Percentiles rank a stretch among this genome's conserved stretches.
Evolutionary conservation across 2,113 vertebrate genomes (phyloP).

Genomic region (Callocephalon fimbriatum): DNA sequence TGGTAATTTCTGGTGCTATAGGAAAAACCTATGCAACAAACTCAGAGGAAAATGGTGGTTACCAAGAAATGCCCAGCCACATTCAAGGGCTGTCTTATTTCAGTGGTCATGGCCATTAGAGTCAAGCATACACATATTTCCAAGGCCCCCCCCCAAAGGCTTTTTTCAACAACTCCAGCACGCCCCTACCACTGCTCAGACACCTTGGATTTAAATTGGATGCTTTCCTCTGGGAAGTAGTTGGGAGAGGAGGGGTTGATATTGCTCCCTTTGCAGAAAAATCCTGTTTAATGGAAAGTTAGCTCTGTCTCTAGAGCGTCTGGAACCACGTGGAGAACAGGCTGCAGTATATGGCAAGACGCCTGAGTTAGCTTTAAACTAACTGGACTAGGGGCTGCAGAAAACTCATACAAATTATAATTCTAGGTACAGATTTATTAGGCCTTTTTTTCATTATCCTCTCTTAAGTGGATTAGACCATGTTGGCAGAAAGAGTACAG

Average conservation of each 20-base stretch:
- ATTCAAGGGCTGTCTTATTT: not conserved
- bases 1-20: not conserved
- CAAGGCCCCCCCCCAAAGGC: not conserved
- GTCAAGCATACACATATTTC: not conserved
- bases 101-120: not conserved
- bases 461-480: slow-evolving; percentile 34
- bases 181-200: not conserved
- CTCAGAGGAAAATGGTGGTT: not conserved
- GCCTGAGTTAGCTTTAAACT: not conserved
- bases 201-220: not conserved
- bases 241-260: not conserved
- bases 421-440: not conserved
- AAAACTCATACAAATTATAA: not conserved
- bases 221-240: not conserved
- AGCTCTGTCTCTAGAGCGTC: not conserved
- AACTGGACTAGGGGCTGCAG: not conserved
- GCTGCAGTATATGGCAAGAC: not conserved
- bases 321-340: not conserved
- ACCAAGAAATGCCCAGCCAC: not conserved
- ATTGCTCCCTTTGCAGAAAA: not conserved
- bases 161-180: not conserved
- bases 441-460: slow-evolving; percentile 31
- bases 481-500: not conserved
- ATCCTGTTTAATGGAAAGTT: not conserved
- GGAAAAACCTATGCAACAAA: not conserved